Evolutionary conservation across 2,113 vertebrate genomes (phyloP), one percentile per base, ranked within the genome.

Genomic region (Mohoua ochrocephala): DNA sequence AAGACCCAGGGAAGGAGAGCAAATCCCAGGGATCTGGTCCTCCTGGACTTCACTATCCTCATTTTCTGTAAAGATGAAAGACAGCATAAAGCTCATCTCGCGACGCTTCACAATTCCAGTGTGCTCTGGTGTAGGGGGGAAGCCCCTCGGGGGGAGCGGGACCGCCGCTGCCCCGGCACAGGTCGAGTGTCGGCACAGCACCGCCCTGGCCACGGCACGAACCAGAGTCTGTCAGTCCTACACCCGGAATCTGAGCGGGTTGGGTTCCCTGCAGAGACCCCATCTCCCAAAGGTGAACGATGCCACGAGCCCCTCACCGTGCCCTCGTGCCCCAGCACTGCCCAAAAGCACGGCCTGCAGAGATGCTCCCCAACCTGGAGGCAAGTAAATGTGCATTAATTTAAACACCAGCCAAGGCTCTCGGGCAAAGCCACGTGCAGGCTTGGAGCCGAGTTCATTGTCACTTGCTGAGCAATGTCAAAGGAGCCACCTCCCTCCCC

Each of bases 161-260:
- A 37, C 14, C 6, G 1, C 11, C 1, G 0, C 33, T 3, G 56
- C n/a, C 15, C 54, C 2, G 0, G 71, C 41, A 27, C 17, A 20
- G 68, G 31, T 9, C 1, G 2, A 33, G n/a, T 2, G 0, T 5
- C 4, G 2, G 49, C 35, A 41, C 41, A 64, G 61, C 42, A 27
- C 10, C 0, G 0, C 26, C 3, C 16, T 0, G 0, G 44, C 24
- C 33, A 31, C 8, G 2, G 47, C 42, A 22, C 57, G n/a, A 77
- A 33, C 6, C 60, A 14, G 67, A 49, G 24, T 0, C 2, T 1
- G 35, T 10, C 37, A 6, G 13, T 10, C 23, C 41, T 3, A 8
- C 2, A 2, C 0, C 5, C 1, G 5, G 11, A 53, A 71, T 4
- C 12, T 1, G 14, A 23, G 63, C 0, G 0, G 11, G 31, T 1